A percentile compares a stretch with the other conserved stretches of the same genome.
Evolutionary conservation across 2,797 vertebrate species (phyloP).

Genomic region (Masticophis lateralis): DNA sequence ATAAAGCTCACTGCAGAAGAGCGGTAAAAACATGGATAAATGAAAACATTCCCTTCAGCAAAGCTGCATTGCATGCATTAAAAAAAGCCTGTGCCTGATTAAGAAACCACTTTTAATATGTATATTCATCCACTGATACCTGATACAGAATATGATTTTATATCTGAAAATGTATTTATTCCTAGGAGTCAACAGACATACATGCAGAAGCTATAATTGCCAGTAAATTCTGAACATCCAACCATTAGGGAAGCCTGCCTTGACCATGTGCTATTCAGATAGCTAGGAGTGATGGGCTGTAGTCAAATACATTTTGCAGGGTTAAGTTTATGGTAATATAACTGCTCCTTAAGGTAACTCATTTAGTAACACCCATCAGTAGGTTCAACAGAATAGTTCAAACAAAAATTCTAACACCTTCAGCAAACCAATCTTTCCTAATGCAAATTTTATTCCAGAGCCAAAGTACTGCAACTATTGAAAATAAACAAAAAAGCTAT

Average conservation of each 20-base stretch:
- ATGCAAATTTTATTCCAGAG: background rate
- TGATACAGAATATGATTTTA: constrained; percentile 25
- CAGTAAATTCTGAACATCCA: background rate
- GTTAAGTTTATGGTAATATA: background rate
- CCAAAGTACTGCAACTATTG: background rate
- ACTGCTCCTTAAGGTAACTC: background rate
- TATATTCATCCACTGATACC: background rate
- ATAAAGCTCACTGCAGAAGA: background rate
- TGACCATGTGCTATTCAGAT: background rate
- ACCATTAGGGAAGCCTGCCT: background rate
- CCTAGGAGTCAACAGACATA: background rate
- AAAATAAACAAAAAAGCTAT: background rate
- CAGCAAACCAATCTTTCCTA: background rate
- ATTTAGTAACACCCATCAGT: background rate
- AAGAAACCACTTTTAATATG: background rate
- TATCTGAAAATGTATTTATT: background rate
- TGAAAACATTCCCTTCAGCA: background rate
- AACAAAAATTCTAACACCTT: background rate
- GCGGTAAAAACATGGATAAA: background rate
- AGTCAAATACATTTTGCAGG: background rate
- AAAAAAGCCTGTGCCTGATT: background rate
- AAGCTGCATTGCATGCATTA: constrained; percentile 10
- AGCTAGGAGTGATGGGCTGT: background rate
- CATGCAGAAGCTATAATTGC: background rate
- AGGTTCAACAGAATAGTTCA: background rate